Evolutionary conservation across 2,797 vertebrate species (phyloP).

Genomic region (Danio kyathit): DNA sequence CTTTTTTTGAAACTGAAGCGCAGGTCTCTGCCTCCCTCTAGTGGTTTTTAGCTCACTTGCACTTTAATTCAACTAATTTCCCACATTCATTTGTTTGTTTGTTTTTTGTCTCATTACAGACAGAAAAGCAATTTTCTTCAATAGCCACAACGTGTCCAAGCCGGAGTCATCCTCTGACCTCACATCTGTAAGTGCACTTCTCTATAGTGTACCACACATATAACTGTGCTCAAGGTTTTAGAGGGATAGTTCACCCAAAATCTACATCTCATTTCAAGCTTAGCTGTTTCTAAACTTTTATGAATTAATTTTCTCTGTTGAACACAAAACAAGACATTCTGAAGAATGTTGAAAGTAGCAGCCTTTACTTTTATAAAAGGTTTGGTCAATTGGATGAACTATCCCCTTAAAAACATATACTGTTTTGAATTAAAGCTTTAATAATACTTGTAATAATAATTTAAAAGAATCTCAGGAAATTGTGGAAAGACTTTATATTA

Average conservation of each 20-base stretch:
- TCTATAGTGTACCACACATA: not conserved
- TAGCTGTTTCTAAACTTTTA: too few species aligned
- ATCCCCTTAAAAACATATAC: too few species aligned
- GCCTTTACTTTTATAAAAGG: too few species aligned
- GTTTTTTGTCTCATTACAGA: conserved; percentile 81
- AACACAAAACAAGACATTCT: too few species aligned
- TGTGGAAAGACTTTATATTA: too few species aligned
- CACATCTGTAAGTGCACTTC: conserved; percentile 81
- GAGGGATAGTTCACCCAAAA: too few species aligned
- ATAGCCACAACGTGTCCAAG: conserved; percentile 91
- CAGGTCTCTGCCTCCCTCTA: conserved; percentile 54
- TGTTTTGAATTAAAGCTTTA: not conserved
- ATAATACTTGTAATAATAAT: not conserved
- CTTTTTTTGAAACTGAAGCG: not conserved
- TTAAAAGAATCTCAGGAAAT: too few species aligned
- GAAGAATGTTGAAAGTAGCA: too few species aligned
- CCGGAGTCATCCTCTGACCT: conserved; percentile 87
- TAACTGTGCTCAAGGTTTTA: too few species aligned
- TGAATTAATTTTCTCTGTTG: too few species aligned
- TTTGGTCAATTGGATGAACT: too few species aligned
- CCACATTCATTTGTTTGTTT: not conserved
- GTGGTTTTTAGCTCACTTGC: conserved; percentile 23
- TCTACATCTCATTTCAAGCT: too few species aligned
- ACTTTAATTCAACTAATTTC: not conserved
- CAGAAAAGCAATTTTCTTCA: conserved; percentile 90